Percentiles rank a stretch among this genome's conserved stretches.
Conservation (phyloP, 1,140 invertebrate genomes). For the Octopus bimaculoides region DNA sequence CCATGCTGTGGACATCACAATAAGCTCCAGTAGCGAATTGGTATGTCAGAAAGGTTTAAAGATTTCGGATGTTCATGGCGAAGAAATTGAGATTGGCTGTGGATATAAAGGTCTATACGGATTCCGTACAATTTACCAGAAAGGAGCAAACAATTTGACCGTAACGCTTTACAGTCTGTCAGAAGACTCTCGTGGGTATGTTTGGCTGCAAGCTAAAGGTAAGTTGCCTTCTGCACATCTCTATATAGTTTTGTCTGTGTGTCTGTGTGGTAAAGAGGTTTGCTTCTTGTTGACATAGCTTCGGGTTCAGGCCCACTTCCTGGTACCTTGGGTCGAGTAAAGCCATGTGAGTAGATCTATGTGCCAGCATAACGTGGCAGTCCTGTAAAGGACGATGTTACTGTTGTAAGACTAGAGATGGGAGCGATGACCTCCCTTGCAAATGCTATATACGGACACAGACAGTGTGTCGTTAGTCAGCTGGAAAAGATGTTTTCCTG, state of each 20-base stretch:
- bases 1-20: conserved; percentile 35
- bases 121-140: conserved; percentile 34
- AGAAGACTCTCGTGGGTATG: conserved; percentile 25
- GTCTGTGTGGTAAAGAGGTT: too few species aligned
- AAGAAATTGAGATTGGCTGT: conserved; percentile 29
- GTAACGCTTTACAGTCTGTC: conserved; percentile 26
- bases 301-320: background rate
- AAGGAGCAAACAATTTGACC: conserved; percentile 34
- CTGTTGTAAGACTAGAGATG: too few species aligned
- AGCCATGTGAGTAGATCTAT: too few species aligned
- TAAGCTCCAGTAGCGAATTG: conserved; percentile 18
- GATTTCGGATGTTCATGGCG: conserved; percentile 25
- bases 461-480: too few species aligned
- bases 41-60: conserved; percentile 22
- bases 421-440: too few species aligned
- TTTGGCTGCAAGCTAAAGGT: conserved; percentile 40
- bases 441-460: too few species aligned
- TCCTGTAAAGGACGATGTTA: too few species aligned
- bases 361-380: too few species aligned
- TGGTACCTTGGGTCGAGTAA: too few species aligned
- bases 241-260: too few species aligned
- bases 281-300: too few species aligned
- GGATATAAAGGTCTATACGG: conserved; percentile 36
- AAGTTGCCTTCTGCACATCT: background rate
- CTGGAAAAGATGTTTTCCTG: too few species aligned